Evolutionary conservation across 2,888 invertebrate species (phyloP), one percentile per base, ranked within the genome.

Genomic region (Athalia rosae): DNA sequence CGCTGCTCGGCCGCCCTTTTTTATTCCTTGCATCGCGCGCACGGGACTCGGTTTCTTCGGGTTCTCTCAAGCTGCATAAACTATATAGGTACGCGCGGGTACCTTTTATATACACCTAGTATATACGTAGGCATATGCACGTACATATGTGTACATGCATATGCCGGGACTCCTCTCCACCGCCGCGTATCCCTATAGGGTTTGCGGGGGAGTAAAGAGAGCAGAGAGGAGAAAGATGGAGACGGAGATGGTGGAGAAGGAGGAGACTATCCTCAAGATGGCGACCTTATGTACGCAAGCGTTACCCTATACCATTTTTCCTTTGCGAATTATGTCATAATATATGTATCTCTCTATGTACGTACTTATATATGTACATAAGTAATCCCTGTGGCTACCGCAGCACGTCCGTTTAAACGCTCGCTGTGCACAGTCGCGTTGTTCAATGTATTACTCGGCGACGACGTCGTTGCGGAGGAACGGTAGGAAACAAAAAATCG

Each of bases 181-280:
- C 28, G 28, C 11, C 50, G 79, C 77, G 63, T 66, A 79, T 80
- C 81, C 80, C n/a, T 62, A n/a, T 61, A 43, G 59, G 56, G 53
- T 4, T 50, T 15, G 45, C 67, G 50, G 13, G 47, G 45, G 47
- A 64, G 64, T 64, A 64, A 47, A 47, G 64, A 64, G 53, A 4
- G 53, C n/a, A 53, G 53, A 11, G 9, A n/a, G 28, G 28, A 28
- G 28, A 28, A 28, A 28, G 28, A 28, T 28, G 28, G 28, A 28
- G 28, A 28, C 28, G 28, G 28, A 28, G 28, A 28, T 28, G 28
- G 28, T 28, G 28, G 13, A 28, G 50, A 74, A 74, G 59, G 74
- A 74, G 74, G 74, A n/a, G 74, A 74, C 74, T 74, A 4, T 74
- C 69, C 66, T 58, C 86, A 88, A 89, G 88, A 89, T 88, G 89